phyloP scores from a whole-genome alignment of 1,140 invertebrate genomes.

The Heliconius himera region DNA sequence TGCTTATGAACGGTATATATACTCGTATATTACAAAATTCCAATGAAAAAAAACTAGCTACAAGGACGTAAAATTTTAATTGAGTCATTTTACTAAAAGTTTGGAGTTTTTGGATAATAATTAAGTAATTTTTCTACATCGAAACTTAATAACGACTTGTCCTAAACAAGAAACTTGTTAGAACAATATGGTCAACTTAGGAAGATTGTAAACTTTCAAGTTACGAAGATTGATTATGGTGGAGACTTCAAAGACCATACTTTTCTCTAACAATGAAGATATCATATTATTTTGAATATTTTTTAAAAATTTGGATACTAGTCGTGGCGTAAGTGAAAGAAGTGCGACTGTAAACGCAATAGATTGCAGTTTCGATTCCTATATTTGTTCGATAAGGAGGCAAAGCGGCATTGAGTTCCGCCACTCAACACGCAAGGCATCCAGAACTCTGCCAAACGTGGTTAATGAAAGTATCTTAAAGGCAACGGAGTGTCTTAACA shows the following conservation, averaged over 20 bases:
- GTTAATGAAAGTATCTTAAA: no score
- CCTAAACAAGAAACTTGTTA: slow-evolving; percentile 13
- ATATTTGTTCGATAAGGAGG: no score
- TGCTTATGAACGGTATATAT: neutral
- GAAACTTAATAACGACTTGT: slow-evolving; percentile 5
- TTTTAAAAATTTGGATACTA: neutral
- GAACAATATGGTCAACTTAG: slow-evolving; percentile 11
- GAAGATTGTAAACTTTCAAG: slow-evolving; percentile 9
- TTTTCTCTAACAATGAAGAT: neutral
- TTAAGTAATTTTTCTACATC: neutral
- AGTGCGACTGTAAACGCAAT: no score
- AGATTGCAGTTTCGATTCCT: no score
- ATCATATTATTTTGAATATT: neutral
- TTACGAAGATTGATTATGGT: slow-evolving; percentile 9
- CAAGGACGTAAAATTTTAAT: neutral
- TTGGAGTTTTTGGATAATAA: slow-evolving; percentile 4
- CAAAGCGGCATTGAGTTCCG: no score
- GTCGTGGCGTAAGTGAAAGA: no score
- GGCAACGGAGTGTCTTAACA: no score
- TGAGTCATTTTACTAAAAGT: neutral
- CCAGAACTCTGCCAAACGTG: neutral
- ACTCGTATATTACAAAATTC: neutral
- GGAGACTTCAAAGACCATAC: neutral
- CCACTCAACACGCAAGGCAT: no score
- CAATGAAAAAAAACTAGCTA: neutral